Evolutionary conservation across 2,113 vertebrate genomes (phyloP).

Genomic region (Microtus oregoni): DNA sequence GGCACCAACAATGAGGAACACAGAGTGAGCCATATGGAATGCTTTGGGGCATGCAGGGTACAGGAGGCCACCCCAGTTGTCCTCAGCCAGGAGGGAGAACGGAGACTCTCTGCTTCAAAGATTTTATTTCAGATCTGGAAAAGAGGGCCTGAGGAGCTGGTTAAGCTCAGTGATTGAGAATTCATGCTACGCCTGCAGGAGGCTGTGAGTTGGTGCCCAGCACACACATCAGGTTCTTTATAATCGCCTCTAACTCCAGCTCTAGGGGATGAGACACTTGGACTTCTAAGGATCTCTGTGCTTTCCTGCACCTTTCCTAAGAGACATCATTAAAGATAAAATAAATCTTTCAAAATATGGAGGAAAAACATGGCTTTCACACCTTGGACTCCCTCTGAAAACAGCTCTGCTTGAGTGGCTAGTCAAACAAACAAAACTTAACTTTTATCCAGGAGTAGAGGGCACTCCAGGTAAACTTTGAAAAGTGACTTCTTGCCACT

Average conservation of each 20-base stretch:
- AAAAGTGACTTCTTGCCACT: slow-evolving; percentile 28
- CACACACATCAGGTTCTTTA: background rate
- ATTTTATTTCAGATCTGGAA: background rate
- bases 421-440: background rate
- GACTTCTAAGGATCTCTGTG: background rate
- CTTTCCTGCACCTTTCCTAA: background rate
- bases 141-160: background rate
- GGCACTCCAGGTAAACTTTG: background rate
- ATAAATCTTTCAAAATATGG: background rate
- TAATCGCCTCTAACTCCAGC: background rate
- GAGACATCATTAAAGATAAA: background rate
- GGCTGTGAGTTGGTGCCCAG: too few species aligned
- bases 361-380: background rate
- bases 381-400: background rate
- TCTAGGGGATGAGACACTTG: background rate
- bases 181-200: background rate
- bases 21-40: background rate
- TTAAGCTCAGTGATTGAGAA: background rate
- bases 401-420: slow-evolving; percentile 17
- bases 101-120: background rate
- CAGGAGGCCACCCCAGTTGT: background rate
- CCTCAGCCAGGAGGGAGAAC: background rate
- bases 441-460: slow-evolving; percentile 11
- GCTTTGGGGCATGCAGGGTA: background rate
- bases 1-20: background rate